These are phyloP conservation scores for Percina caprodes DNA, from an alignment of 2,113 vertebrate genomes.

Conservation along the genomic window DNA sequence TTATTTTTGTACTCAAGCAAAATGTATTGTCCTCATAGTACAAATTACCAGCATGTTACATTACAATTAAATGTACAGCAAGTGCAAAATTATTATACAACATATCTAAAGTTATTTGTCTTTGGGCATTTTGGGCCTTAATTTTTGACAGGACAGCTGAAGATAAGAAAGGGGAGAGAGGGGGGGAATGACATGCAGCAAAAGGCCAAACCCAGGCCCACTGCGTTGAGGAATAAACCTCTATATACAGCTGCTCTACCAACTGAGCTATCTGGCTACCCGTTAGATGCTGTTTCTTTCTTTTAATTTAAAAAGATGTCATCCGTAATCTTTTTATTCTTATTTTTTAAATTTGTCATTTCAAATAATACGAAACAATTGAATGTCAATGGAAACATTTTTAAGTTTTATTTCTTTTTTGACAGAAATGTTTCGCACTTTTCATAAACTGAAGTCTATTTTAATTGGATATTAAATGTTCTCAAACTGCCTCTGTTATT, in stretches of 20 bases:
- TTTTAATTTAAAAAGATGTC: slow-evolving; percentile 19
- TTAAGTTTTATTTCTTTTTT: slow-evolving; percentile 24
- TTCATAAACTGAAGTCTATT: slow-evolving; percentile 56
- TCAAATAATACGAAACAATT: background rate
- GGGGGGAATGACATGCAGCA: too few species aligned
- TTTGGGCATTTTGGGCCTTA: too few species aligned
- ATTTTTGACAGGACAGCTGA: too few species aligned
- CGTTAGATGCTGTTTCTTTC: background rate
- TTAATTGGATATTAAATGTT: slow-evolving; percentile 71
- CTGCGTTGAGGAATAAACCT: too few species aligned
- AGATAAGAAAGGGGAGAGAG: too few species aligned
- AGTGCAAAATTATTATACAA: background rate
- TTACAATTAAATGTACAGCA: slow-evolving; percentile 22
- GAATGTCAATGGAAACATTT: slow-evolving; percentile 29
- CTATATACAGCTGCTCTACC: too few species aligned
- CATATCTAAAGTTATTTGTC: slow-evolving; percentile 13
- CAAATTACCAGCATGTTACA: slow-evolving; percentile 45
- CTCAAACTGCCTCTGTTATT: slow-evolving; percentile 4
- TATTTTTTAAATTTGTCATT: slow-evolving; percentile 3
- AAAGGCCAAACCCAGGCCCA: too few species aligned
- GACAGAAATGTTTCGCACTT: slow-evolving; percentile 38
- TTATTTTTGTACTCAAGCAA: slow-evolving; percentile 77
- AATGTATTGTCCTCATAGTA: slow-evolving; percentile 5
- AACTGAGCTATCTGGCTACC: too few species aligned
- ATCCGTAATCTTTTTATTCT: background rate